Evolutionary conservation across 2,888 invertebrate species (phyloP), one percentile per base, ranked within the genome.

Genomic region (Xylocampa areola): DNA sequence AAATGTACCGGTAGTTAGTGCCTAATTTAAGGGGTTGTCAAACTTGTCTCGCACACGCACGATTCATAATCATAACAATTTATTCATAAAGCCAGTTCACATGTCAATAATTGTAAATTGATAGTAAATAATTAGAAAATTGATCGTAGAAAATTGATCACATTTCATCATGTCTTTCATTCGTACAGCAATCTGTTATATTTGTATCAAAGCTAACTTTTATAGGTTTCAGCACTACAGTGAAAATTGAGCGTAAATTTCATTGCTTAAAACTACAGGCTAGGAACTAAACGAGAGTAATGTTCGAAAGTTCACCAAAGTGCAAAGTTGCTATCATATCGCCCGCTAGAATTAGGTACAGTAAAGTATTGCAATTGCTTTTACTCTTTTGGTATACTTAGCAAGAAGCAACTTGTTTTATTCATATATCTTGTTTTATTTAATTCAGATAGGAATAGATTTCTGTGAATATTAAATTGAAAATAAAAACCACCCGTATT

Each of bases 271-370:
- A 21, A 8, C n/a, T 23, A 32, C 14, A 47, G 43, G 36, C 30
- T 40, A 54, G 44, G 44, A 45, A 33, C 16, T 50, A 33, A 68
- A 68, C 50, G 43, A 67, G 32, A 50, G 43, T 21, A 62, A 61
- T 30, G 29, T 63, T 37, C 32, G 40, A 11, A 32, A 68, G 55
- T 63, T 68, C 44, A 62, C 32, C 29, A 48, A 68, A 65, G 69
- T 69, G 69, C 64, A 68, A 65, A 65, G 64, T 65, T 49, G 49
- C 29, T 54, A 49, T 68, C 64, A 65, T 49, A 68, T 55, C 48
- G 55, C 49, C 49, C 44, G 33, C 55, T 43, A 55, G 64, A 41
- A 40, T 44, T 51, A 29, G 36, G 19, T 50, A 37, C 66, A 23
- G 50, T 29, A 67, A 33, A 59, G 19, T 61, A 61, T 45, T 37